phyloP scores from a whole-genome alignment of 2,797 vertebrate genomes.

The Sebastolobus alascanus region DNA sequence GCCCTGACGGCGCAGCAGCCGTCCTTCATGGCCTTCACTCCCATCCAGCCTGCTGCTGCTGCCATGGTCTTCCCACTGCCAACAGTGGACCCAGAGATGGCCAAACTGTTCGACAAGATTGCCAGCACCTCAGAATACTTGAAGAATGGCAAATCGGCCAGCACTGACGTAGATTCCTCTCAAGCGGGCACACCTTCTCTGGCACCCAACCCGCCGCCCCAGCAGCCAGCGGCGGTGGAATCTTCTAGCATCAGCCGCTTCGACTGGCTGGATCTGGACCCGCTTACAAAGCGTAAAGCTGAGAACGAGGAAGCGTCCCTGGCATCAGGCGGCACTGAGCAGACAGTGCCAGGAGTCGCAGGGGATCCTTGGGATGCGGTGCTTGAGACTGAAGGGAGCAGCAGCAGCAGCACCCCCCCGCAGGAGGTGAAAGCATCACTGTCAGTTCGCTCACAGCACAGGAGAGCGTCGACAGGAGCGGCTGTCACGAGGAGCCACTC shows the following conservation, averaged over 20 bases:
- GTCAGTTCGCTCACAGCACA: conserved; percentile 64
- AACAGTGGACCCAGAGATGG: conserved; percentile 92
- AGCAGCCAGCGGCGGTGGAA: conserved; percentile 74
- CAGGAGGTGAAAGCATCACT: conserved; percentile 79
- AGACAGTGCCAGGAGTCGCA: conserved; percentile 68
- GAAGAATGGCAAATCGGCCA: conserved; percentile 90
- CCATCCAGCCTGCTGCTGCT: conserved; percentile 83
- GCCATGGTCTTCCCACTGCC: conserved; percentile 87
- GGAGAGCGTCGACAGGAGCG: conserved; percentile 86
- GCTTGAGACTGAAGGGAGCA: conserved; percentile 87
- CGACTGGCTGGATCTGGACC: conserved; percentile 98
- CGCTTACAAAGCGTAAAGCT: conserved; percentile 91
- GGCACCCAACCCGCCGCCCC: conserved; percentile 82
- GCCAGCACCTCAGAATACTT: conserved; percentile 97
- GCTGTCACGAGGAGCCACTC: conserved; percentile 92
- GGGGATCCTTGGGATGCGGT: conserved; percentile 99
- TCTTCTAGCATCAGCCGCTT: conserved; percentile 88
- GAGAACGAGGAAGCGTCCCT: conserved; percentile 82
- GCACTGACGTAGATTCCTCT: conserved; percentile 84
- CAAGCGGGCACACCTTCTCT: conserved; percentile 78
- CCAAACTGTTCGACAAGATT: conserved; percentile 96
- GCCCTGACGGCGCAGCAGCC: conserved; percentile 84
- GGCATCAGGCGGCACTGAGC: conserved; percentile 56
- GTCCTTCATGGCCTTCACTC: conserved; percentile 88
- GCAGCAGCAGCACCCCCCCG: conserved; percentile 56